Evolutionary conservation across 2,888 invertebrate genomes (phyloP), one percentile per base, ranked within the genome.

Genomic region (Macaria liturata): DNA sequence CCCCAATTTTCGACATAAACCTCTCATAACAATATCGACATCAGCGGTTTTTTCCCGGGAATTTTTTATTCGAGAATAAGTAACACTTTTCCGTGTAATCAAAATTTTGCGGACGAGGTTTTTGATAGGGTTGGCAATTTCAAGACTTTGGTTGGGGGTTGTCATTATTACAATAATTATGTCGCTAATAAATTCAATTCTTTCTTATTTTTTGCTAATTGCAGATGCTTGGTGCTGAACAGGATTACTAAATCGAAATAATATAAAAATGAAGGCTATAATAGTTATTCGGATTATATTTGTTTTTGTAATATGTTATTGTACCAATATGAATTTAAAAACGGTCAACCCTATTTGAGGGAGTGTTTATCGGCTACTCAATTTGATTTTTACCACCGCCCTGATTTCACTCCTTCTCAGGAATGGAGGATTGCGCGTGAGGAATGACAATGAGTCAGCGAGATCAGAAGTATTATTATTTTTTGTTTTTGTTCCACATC

Each of bases 21-120:
- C 91, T 89, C 83, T 88, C 89, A 90, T 91, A 91, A 91, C 91
- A 91, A 91, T 91, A 91, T 91, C 91, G 91, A 88, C 91, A 91
- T 91, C 91, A 91, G 91, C 91, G 78, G 81, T 88, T 87, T 86
- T 86, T 77, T 69, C 64, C 64, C 61, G 47, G 66, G 71, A 68
- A 71, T 72, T 77, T 78, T 90, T 91, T 91, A 91, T 91, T 89
- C 72, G 86, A 86, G 88, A 89, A 88, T 89, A 90, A 91, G 91
- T 89, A 90, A 88, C 89, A 89, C 87, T 90, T 90, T 86, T 76
- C 82, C 75, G 67, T 81, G 88, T 89, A 91, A 91, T 91, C 91
- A 91, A 91, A 90, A 91, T 88, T 90, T 88, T 73, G 78, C 76
- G 73, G 70, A 72, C 67, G 46, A 43, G 66, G 68, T 70, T 68